Evolutionary conservation across 2,888 invertebrate genomes (phyloP), one percentile per base, ranked within the genome.

Genomic region (Pyrrhosoma nymphula): DNA sequence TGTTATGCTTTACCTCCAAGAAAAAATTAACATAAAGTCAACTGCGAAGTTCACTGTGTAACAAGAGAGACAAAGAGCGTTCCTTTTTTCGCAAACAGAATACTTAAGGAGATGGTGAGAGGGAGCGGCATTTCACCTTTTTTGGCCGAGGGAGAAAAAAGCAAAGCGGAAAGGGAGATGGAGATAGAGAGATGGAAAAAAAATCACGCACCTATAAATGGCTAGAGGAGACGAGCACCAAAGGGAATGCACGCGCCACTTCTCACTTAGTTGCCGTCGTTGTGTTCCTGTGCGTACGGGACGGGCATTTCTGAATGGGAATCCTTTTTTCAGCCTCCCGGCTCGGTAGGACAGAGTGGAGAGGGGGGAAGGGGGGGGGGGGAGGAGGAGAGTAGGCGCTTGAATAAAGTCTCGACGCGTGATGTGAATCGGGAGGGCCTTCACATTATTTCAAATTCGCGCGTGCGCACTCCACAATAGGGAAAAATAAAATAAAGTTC

Each of bases 291-390:
- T 82, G 82, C 82, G 82, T 82, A 82, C 82, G 82, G 82, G 35
- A 82, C 35, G 35, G 82, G 82, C 82, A 82, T 82, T 82, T 82
- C 82, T 82, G 82, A 82, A 82, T 82, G 82, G 82, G 82, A 82
- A n/a, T 82, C 82, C 82, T 82, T 35, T 30, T 35, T 35, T 18
- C 82, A 4, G 35, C 35, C 16, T 23, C 30, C 82, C 26, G 10
- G 35, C 26, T 14, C 82, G 14, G 10, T 26, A 69, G 18, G 26
- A 30, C 35, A 14, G 8, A 16, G 0, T 30, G 30, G 8, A 16
- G 2, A 35, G 82, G 82, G 82, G 16, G 47, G 47, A 8, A 14
- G 8, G 18, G 2, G n/a, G 35, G 82, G 35, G 1, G 30, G 47
- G 47, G 8, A 8, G 8, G 30, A 12, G 14, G 16, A 82, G 82